Conservation (phyloP, 2,797 vertebrate species). For the Ctenopoma kingsleyae region DNA sequence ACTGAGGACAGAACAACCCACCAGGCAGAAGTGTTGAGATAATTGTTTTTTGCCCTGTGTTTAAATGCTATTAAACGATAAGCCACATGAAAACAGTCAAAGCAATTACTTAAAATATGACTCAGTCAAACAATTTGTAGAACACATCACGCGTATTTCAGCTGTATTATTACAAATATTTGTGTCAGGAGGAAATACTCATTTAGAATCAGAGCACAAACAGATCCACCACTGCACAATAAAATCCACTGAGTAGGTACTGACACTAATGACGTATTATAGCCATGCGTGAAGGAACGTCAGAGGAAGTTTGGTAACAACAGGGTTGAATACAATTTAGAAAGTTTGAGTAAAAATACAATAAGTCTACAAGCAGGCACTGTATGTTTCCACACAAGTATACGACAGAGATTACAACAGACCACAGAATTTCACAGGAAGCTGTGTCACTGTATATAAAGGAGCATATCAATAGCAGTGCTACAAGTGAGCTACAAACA, state of each 20-base stretch:
- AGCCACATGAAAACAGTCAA: slow-evolving; percentile 34
- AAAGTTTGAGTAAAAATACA: slow-evolving; percentile 38
- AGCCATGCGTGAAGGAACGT: slow-evolving; percentile 55
- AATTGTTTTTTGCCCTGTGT: slow-evolving; percentile 2
- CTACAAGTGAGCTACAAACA: slow-evolving; percentile 59
- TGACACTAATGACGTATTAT: slow-evolving; percentile 34
- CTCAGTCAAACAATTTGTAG: slow-evolving; percentile 10
- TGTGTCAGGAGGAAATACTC: slow-evolving; percentile 13
- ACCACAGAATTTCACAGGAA: slow-evolving; percentile 42
- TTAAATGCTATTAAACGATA: slow-evolving; percentile 20
- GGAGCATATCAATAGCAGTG: slow-evolving; percentile 46
- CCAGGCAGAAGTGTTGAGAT: slow-evolving; percentile 14
- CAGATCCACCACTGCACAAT: slow-evolving; percentile 41
- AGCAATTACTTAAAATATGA: slow-evolving; percentile 27
- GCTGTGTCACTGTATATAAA: slow-evolving; percentile 39
- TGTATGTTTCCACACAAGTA: slow-evolving; percentile 41
- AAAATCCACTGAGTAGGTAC: slow-evolving; percentile 44
- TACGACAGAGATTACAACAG: slow-evolving; percentile 39
- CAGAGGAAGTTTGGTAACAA: slow-evolving; percentile 18
- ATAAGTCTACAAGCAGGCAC: slow-evolving; percentile 49
- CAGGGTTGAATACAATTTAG: slow-evolving; percentile 12
- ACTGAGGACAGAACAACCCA: background rate
- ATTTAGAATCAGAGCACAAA: slow-evolving; percentile 38
- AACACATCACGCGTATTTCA: slow-evolving; percentile 29
- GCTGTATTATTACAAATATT: slow-evolving; percentile 26